Evolutionary conservation across 2,888 invertebrate species (phyloP).

Genomic region (Mimas tiliae): DNA sequence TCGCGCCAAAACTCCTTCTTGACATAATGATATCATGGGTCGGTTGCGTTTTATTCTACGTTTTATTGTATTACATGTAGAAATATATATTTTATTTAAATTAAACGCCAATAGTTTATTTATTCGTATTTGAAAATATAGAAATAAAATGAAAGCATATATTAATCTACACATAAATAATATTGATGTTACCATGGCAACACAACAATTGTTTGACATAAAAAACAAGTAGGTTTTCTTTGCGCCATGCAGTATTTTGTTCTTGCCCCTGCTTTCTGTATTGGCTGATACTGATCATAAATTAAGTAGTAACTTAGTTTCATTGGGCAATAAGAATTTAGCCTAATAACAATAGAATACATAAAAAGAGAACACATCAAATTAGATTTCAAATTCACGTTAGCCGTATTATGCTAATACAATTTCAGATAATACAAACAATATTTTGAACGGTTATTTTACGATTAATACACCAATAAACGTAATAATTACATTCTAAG

Average conservation of each 20-base stretch:
- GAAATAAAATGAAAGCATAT: slow-evolving; percentile 2
- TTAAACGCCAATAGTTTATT: neutral
- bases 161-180: neutral
- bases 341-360: neutral
- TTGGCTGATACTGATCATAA: neutral
- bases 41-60: too few species aligned
- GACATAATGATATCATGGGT: too few species aligned
- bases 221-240: slow-evolving; percentile 9
- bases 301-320: neutral
- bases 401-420: slow-evolving; percentile 30
- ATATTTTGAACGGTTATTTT: slow-evolving; percentile 6
- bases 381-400: slow-evolving; percentile 35
- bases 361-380: neutral
- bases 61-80: too few species aligned
- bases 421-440: slow-evolving; percentile 18
- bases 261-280: neutral
- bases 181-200: slow-evolving; percentile 52
- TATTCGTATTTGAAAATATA: too few species aligned
- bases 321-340: neutral
- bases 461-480: neutral
- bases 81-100: too few species aligned
- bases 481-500: neutral
- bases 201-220: slow-evolving; percentile 36
- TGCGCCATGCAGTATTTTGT: neutral
- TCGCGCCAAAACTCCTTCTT: too few species aligned